These are phyloP conservation scores for Drosophila pseudoobscura DNA, from an alignment of 1,140 invertebrate genomes.

Conservation along the genomic window DNA sequence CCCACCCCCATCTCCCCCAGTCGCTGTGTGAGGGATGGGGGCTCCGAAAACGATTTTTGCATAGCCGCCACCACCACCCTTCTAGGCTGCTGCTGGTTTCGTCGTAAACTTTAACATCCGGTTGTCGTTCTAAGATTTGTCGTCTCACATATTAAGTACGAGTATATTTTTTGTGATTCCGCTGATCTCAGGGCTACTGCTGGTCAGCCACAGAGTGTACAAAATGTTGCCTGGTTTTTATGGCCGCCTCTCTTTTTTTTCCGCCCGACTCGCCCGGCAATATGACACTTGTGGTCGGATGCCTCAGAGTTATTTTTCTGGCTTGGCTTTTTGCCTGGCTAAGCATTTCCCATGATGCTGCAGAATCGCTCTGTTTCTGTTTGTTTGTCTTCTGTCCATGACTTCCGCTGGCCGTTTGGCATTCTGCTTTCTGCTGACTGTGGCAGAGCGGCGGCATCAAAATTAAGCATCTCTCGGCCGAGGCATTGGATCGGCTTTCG, in stretches of 20 bases:
- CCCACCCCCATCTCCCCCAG: background rate
- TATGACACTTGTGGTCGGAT: constrained; percentile 77
- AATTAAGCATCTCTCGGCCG: constrained; percentile 28
- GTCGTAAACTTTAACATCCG: constrained; percentile 74
- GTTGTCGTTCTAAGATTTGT: constrained; percentile 75
- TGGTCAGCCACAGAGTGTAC: constrained; percentile 60
- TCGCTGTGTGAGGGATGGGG: constrained; percentile 3
- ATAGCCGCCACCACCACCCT: constrained; percentile 36
- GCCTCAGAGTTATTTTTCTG: constrained; percentile 45
- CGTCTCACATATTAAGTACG: constrained; percentile 22
- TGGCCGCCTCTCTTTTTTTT: constrained; percentile 30
- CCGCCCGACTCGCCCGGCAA: constrained; percentile 59
- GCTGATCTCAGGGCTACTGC: constrained; percentile 67
- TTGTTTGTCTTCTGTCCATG: constrained; percentile 77
- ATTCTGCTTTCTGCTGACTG: constrained; percentile 57
- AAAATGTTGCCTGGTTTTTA: constrained; percentile 71
- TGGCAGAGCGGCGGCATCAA: constrained; percentile 26
- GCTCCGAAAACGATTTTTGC: constrained; percentile 55
- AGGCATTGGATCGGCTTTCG: constrained; percentile 57
- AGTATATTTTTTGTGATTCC: constrained; percentile 24
- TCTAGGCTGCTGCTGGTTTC: constrained; percentile 21
- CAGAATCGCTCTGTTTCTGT: constrained; percentile 72
- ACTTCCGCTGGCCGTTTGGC: constrained; percentile 73
- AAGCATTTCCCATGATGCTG: constrained; percentile 79
- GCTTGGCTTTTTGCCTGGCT: constrained; percentile 52